A percentile compares a stretch with the other conserved stretches of the same genome.
phyloP scores from a whole-genome alignment of 92 coral and sea anemone species.

The Scolanthus callimorphus region DNA sequence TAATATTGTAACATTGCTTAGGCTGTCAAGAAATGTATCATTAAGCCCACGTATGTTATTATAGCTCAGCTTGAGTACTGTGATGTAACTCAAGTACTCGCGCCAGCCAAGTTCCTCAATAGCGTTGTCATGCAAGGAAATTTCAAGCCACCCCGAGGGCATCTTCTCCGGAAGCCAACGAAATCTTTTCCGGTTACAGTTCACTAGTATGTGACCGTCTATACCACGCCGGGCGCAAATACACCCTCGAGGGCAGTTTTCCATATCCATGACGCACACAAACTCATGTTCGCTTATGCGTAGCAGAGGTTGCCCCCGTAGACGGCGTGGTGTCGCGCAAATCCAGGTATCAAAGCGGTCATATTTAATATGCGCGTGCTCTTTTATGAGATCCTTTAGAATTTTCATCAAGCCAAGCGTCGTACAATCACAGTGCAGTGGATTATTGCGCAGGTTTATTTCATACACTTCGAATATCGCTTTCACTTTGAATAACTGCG shows the following conservation, averaged over 20 bases:
- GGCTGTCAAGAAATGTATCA: conserved; percentile 13
- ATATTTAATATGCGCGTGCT: not conserved
- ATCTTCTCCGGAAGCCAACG: conserved; percentile 37
- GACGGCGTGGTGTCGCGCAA: conserved; percentile 37
- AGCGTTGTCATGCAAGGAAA: conserved; percentile 36
- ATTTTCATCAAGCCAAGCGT: conserved; percentile 12
- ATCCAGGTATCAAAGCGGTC: conserved; percentile 57
- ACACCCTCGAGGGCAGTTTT: conserved; percentile 53
- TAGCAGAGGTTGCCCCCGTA: conserved; percentile 32
- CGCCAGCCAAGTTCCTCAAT: conserved; percentile 38
- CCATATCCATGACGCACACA: conserved; percentile 22
- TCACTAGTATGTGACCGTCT: conserved; percentile 33
- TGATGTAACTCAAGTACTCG: conserved; percentile 42
- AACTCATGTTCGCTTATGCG: conserved; percentile 28
- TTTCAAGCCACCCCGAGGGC: conserved; percentile 51
- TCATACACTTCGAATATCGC: conserved; percentile 31
- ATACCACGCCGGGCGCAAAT: conserved; percentile 40
- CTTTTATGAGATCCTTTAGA: conserved; percentile 12
- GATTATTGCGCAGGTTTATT: conserved; percentile 56
- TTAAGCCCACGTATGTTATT: conserved; percentile 44
- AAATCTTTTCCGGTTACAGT: conserved; percentile 39
- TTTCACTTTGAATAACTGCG: conserved; percentile 20
- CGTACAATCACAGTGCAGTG: conserved; percentile 54
- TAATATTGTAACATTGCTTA: conserved; percentile 31
- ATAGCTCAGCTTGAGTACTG: conserved; percentile 41